Evolutionary conservation across 2,888 invertebrate genomes (phyloP), one percentile per base, ranked within the genome.

Genomic region (Himalopsyche tibetana): DNA sequence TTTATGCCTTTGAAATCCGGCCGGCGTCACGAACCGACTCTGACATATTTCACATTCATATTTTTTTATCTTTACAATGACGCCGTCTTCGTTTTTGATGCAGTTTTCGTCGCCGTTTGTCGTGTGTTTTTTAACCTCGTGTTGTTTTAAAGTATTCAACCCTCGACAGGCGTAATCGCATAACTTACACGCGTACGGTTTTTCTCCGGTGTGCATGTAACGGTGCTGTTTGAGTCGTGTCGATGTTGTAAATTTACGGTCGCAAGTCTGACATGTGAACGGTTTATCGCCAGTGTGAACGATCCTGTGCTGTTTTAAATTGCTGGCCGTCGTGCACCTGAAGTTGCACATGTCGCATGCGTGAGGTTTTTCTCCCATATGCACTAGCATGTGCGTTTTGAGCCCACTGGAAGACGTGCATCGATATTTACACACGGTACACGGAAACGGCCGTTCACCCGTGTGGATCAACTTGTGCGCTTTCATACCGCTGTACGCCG

Each of bases 221-320:
- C 81, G 84, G n/a, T 69, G 19, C 74, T 74, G 28, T 74, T 74
- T 74, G 15, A 36, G 15, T 9, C 74, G 51, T 4, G 74, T 74
- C 11, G 74, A 74, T 2, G 74, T 74, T 5, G 28, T 36, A 19
- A 36, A 36, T 15, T 74, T 74, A 15, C 19, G 36, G 36, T 36
- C 36, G n/a, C 74, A 74, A 8, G 36, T 36, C 5, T 74, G 74
- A 36, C 74, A 74, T 4, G 74, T 36, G 36, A 74, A 74, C 38
- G 19, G 19, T 74, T 74, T 74, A 12, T 74, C 12, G 38, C 28
- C 74, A 0, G 28, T 36, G n/a, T 74, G 74, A 2, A 74, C 74
- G 15, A 74, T 36, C 36, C 19, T 36, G 36, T 74, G 74, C 36
- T 74, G 74, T 38, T 74, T 74, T 74, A 74, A 74, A 74, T 74